These are phyloP conservation scores for Xenops minutus DNA, from an alignment of 2,797 vertebrate species.

Conservation along the genomic window DNA sequence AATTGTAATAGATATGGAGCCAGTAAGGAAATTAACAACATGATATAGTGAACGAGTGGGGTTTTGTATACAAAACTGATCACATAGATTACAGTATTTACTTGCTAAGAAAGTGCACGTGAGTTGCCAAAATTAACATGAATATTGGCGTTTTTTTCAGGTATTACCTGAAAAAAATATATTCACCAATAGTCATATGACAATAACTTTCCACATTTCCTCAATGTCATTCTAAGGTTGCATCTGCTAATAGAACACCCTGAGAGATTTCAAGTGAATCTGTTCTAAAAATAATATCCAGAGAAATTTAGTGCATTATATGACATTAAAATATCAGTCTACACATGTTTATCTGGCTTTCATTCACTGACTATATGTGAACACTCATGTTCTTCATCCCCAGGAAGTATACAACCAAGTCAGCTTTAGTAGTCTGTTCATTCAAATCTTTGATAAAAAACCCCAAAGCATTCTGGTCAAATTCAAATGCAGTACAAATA, in stretches of 20 bases:
- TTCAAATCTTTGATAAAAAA: slow-evolving; percentile 22
- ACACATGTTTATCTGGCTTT: neutral
- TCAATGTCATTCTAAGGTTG: neutral
- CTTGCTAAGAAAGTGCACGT: neutral
- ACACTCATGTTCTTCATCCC: neutral
- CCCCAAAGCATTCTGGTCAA: slow-evolving; percentile 2
- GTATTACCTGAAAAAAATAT: too few relatives aligned
- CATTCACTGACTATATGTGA: neutral
- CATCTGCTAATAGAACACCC: neutral
- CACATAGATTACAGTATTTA: neutral
- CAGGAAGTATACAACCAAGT: neutral
- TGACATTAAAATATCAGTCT: neutral
- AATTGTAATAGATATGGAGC: neutral
- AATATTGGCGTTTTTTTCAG: rapidly evolving
- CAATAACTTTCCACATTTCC: neutral
- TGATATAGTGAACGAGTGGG: neutral
- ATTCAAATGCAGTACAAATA: slow-evolving; percentile 43
- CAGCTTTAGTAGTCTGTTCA: neutral
- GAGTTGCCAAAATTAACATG: neutral
- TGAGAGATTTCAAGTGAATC: neutral
- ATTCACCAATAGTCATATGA: neutral
- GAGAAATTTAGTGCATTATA: neutral
- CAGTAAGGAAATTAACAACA: neutral
- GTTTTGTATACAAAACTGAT: neutral
- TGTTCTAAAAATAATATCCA: neutral